Evolutionary conservation across 2,888 invertebrate species (phyloP), one percentile per base, ranked within the genome.

Genomic region (Eupeodes latifasciatus): DNA sequence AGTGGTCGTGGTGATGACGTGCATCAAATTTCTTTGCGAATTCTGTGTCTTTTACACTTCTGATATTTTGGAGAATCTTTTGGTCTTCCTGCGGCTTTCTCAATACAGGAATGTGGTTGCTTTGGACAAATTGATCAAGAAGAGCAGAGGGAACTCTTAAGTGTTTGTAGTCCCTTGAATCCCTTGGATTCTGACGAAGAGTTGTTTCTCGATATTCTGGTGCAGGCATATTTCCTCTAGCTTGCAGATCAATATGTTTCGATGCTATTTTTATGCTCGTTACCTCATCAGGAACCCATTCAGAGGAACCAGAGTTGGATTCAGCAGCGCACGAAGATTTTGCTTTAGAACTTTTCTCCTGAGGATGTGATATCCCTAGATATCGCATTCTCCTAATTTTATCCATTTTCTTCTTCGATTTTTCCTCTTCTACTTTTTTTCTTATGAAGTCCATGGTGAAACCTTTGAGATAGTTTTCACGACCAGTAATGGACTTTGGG

Each of bases 1-100:
- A 92, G 82, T 93, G 93, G 76, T 92, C 92, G 79, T 93, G 93
- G 89, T 93, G 93, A 80, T 93, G 93, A 0, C 93, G 91, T 0
- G 91, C 91, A 57, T 92, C 91, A 10, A 93, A 92, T 4, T 90
- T 85, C 0, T 90, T 86, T 6, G 91, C 91, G 49, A 90, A 93
- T 0, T 81, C 71, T 1, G 91, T 91, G 0, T 91, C 91, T 57
- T 92, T 91, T 14, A 91, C 77, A 0, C 89, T 62, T 0, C 91
- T 89, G 3, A 93, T 91, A 86, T 93, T 93, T 5, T 90, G 90
- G 36, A 87, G 90, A 4, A 90, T 81, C 0, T 90, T 76, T 3
- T 80, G 80, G 57, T 93, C 92, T 1, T 90, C 83, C 14, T 79
- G 81, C 0, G 92, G 87, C 61, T 91, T 91, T 2, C 85, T 78